phyloP scores from a whole-genome alignment of 2,797 vertebrate species.

The Scolopax bukidnonensis region DNA sequence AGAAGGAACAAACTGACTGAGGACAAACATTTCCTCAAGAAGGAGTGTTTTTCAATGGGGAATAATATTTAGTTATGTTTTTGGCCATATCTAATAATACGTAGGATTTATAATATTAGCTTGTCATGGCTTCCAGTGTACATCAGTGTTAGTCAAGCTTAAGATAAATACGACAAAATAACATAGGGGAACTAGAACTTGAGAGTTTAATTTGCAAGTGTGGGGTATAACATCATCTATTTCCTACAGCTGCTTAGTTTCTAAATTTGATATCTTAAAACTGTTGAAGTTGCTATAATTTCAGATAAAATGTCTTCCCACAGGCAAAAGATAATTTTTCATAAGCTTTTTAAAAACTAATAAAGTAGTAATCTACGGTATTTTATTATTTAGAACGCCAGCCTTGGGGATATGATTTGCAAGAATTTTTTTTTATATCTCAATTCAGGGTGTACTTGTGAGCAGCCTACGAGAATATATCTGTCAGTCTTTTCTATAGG shows the following conservation, averaged over 20 bases:
- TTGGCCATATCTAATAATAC: neutral
- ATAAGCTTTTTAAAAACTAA: constrained; percentile 80
- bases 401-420: constrained; percentile 74
- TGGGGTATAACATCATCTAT: constrained; percentile 22
- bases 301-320: constrained; percentile 80
- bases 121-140: neutral
- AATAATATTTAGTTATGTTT: neutral
- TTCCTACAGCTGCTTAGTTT: constrained; percentile 64
- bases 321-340: constrained; percentile 80
- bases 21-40: neutral
- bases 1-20: neutral
- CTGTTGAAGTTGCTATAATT: constrained; percentile 77
- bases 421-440: constrained; percentile 69
- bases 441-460: constrained; percentile 62
- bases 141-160: neutral
- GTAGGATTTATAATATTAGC: neutral
- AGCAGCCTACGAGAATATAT: constrained; percentile 27
- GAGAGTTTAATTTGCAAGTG: constrained; percentile 70
- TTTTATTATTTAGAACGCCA: constrained; percentile 80
- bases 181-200: constrained; percentile 32
- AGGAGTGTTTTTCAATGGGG: neutral
- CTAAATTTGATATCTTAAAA: constrained; percentile 71
- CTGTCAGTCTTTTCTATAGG: constrained; percentile 53
- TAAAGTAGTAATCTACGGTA: constrained; percentile 77
- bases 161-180: constrained; percentile 54